phyloP scores from a whole-genome alignment of 2,113 vertebrate species.

The Trogon surrucura region DNA sequence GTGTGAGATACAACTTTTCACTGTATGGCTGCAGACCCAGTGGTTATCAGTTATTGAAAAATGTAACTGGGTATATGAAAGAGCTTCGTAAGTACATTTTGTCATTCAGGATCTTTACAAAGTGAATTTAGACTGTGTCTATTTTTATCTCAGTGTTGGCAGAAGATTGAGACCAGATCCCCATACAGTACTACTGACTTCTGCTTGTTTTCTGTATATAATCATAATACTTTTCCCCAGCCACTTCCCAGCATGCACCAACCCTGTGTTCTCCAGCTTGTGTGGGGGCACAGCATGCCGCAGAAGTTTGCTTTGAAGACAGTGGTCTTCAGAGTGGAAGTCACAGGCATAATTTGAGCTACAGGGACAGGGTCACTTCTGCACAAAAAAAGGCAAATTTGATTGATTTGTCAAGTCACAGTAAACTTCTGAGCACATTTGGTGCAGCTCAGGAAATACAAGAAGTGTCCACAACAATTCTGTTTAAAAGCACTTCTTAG shows the following conservation, averaged over 20 bases:
- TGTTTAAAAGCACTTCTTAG: not conserved
- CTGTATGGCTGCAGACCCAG: conserved; percentile 76
- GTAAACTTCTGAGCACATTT: not conserved
- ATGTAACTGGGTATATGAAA: conserved; percentile 74
- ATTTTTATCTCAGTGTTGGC: not conserved
- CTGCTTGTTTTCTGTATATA: not conserved
- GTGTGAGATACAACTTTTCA: conserved; percentile 73
- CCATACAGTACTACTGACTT: not conserved
- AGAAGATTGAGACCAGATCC: not conserved
- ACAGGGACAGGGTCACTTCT: not conserved
- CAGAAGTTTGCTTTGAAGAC: not conserved
- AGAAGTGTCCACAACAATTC: not conserved
- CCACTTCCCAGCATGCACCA: not conserved
- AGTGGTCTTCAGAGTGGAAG: not conserved
- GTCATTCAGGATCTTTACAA: not conserved
- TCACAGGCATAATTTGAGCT: not conserved
- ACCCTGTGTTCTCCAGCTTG: not conserved
- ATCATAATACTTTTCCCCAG: not conserved
- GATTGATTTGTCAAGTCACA: not conserved
- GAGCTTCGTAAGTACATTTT: conserved; percentile 76
- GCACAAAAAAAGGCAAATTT: not conserved
- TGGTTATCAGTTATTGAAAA: conserved; percentile 76
- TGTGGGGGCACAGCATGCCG: not conserved
- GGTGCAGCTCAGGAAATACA: not conserved
- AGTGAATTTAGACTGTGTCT: not conserved